Evolutionary conservation across 2,797 vertebrate species (phyloP).

Genomic region (Pangasius macronema): DNA sequence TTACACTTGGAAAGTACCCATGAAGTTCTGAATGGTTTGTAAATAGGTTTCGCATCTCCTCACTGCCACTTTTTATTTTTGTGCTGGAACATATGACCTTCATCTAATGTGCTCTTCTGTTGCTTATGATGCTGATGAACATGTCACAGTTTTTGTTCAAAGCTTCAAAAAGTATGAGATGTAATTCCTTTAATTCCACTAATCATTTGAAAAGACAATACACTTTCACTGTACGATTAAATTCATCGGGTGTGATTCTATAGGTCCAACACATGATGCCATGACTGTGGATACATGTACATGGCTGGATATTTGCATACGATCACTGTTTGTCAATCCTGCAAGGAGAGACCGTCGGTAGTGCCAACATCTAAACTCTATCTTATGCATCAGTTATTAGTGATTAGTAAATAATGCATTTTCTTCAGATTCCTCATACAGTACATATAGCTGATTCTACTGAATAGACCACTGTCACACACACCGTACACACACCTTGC

Average conservation of each 20-base stretch:
- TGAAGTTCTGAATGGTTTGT: not conserved
- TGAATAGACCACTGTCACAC: not conserved
- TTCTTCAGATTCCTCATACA: not conserved
- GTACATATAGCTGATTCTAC: not conserved
- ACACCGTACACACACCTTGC: constrained; percentile 19
- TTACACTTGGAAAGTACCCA: not conserved
- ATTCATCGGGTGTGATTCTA: not conserved
- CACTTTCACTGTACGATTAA: not conserved
- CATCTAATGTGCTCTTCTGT: not conserved
- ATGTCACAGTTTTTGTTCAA: not conserved
- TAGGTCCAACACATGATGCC: not conserved
- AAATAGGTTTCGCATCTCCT: not conserved
- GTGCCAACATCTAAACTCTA: not conserved
- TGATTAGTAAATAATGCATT: not conserved
- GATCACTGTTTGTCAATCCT: not conserved
- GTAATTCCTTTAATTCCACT: not conserved
- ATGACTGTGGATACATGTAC: not conserved
- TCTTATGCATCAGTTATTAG: not conserved
- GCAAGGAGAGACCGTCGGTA: not conserved
- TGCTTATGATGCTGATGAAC: not conserved
- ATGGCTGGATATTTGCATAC: not conserved
- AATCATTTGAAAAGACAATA: not conserved
- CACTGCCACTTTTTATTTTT: not conserved
- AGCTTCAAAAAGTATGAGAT: not conserved
- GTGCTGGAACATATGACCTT: not conserved